Base-by-base conservation (phyloP, 2,888 invertebrate genomes). In the Drosophila ustulata region DNA sequence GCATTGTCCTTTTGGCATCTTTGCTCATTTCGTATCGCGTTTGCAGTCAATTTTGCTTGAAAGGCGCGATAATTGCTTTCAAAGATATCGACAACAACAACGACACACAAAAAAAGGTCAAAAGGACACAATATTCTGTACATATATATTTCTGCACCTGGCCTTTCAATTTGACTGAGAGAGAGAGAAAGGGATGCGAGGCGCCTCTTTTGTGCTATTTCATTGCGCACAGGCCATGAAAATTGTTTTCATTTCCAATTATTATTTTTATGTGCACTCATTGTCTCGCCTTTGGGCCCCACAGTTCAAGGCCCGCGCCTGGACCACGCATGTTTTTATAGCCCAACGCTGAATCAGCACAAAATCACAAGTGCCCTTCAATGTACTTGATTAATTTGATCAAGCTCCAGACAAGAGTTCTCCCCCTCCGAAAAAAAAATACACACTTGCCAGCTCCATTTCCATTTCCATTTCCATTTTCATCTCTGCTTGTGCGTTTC, bases 231-330 rank as follows among this genome's bases (percentile, higher is more conserved):
- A 39, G 53, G 62, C 65, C 66, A 75, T 89, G 85, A 89, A 88
- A 89, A 89, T 84, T 88, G 89, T 88, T 89, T 87, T 78, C 88
- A 88, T 88, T 88, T 88, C 88, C 82, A 83, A 83, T 89, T 89
- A 89, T 89, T 89, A 89, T 88, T 89, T 89, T 83, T 89, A 84
- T 83, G 82, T 83, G 65, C 71, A 89, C 81, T 83, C 82, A 89
- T 83, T 83, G 88, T 82, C 82, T 66, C 47, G 63, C 45, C 58
- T 49, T 23, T 37, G 3, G 26, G 13, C 18, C 28, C 28, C 23
- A 7, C 43, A 9, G 5, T 51, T 26, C 18, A 26, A 4, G 25
- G 9, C 4, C 25, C 13, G 5, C 32, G 26, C 46, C 18, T n/a
- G 49, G 53, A 50, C 55, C 72, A 79, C 69, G 82, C 72, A 85